These are phyloP conservation scores for Nerophis lumbriciformis DNA, from an alignment of 2,113 vertebrate species.

Conservation along the genomic window DNA sequence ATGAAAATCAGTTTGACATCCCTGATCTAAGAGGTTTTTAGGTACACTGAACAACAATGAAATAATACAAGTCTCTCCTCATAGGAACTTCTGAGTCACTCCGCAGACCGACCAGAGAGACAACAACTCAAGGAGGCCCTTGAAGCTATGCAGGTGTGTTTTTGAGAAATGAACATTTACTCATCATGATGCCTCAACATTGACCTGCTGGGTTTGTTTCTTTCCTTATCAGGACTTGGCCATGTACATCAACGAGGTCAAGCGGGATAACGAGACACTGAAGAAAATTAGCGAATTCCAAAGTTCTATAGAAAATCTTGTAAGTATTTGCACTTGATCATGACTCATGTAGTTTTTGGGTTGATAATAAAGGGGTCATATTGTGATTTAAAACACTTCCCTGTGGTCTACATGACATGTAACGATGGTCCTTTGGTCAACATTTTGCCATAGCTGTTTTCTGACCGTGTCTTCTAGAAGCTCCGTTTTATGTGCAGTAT, in stretches of 20 bases:
- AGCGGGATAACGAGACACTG: conserved; percentile 95
- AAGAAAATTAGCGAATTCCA: conserved; percentile 98
- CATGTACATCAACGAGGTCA: conserved; percentile 98
- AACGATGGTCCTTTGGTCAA: too few species aligned
- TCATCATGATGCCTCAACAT: not conserved
- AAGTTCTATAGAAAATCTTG: conserved; percentile 95
- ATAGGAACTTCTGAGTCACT: conserved; percentile 92
- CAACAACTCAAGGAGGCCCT: conserved; percentile 91
- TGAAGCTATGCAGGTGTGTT: conserved; percentile 91
- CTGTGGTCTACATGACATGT: too few species aligned
- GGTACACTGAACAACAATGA: not conserved
- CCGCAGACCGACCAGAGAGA: conserved; percentile 83
- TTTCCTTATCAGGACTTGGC: conserved; percentile 82
- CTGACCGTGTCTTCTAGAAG: too few species aligned
- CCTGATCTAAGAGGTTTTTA: too few species aligned
- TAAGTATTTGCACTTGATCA: conserved; percentile 56
- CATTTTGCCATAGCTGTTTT: too few species aligned
- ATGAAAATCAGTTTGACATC: too few species aligned
- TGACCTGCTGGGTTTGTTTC: not conserved
- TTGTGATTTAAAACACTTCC: too few species aligned
- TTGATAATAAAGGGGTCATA: too few species aligned
- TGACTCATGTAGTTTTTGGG: not conserved
- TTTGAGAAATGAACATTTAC: not conserved
- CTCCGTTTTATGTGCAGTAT: too few species aligned
- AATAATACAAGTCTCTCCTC: not conserved